These are phyloP conservation scores for Electrona antarctica DNA, from an alignment of 2,113 vertebrate genomes.

Conservation along the genomic window DNA sequence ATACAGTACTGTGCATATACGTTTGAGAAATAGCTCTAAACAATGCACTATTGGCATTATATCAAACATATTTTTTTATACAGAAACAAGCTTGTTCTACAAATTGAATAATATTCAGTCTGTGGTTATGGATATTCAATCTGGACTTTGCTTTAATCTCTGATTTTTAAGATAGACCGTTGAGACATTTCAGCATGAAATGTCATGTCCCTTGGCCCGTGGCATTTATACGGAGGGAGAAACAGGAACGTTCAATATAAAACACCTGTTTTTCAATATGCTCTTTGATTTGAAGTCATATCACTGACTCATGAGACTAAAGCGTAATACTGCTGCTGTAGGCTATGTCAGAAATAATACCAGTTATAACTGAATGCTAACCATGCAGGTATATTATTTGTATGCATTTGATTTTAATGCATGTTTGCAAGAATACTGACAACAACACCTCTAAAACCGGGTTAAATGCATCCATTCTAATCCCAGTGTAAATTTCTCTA, in stretches of 20 bases:
- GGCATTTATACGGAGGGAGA: conserved; percentile 19
- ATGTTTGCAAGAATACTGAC: neutral
- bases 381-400: neutral
- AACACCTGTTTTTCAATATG: conserved; percentile 59
- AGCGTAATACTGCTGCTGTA: conserved; percentile 6
- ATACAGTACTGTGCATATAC: neutral
- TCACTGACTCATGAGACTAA: conserved; percentile 30
- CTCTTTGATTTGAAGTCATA: conserved; percentile 54
- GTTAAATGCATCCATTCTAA: conserved; percentile 4
- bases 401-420: neutral
- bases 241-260: conserved; percentile 61
- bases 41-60: neutral
- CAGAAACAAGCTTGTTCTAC: neutral
- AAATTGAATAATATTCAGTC: neutral
- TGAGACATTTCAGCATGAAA: conserved; percentile 16
- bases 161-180: conserved; percentile 11
- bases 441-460: neutral
- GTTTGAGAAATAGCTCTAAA: conserved; percentile 26
- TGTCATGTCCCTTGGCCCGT: conserved; percentile 8
- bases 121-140: conserved; percentile 1
- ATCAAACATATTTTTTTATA: conserved; percentile 15
- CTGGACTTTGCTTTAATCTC: conserved; percentile 12
- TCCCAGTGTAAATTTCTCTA: neutral
- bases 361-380: neutral
- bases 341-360: neutral